phyloP scores from a whole-genome alignment of 2,113 vertebrate species.

The Semicossyphus pulcher region DNA sequence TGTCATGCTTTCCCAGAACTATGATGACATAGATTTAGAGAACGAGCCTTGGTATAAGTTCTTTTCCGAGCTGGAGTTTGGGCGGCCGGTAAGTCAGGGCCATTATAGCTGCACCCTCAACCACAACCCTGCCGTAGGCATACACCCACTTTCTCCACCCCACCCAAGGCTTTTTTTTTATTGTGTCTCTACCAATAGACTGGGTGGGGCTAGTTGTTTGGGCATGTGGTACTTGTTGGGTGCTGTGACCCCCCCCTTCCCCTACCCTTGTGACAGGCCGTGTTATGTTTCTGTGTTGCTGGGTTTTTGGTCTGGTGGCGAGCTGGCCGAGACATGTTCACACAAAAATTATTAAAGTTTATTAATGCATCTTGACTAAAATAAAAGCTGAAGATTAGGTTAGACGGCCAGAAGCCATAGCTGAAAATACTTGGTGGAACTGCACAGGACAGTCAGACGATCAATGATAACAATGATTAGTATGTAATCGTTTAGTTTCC shows the following conservation, averaged over 20 bases:
- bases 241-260: slow-evolving; percentile 61
- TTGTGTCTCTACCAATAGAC: slow-evolving; percentile 50
- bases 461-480: not conserved
- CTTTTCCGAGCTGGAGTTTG: slow-evolving; percentile 99
- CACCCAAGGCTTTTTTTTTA: slow-evolving; percentile 43
- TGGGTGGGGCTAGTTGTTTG: slow-evolving; percentile 68
- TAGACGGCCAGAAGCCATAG: not conserved
- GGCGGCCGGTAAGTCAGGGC: slow-evolving; percentile 97
- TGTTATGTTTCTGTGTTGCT: slow-evolving; percentile 54
- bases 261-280: slow-evolving; percentile 53
- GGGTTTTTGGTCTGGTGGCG: slow-evolving; percentile 60
- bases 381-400: slow-evolving; percentile 5
- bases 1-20: slow-evolving; percentile 88
- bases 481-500: too few relatives aligned
- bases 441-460: slow-evolving; percentile 4
- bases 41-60: slow-evolving; percentile 99
- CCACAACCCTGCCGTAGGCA: slow-evolving; percentile 55
- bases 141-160: slow-evolving; percentile 56
- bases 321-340: slow-evolving; percentile 41
- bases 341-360: not conserved
- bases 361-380: not conserved
- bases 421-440: not conserved
- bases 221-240: slow-evolving; percentile 73
- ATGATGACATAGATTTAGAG: slow-evolving; percentile 99
- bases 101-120: slow-evolving; percentile 50